Evolutionary conservation across 2,888 invertebrate species (phyloP), one percentile per base, ranked within the genome.

Genomic region (Drosophila nr. perissopoda): DNA sequence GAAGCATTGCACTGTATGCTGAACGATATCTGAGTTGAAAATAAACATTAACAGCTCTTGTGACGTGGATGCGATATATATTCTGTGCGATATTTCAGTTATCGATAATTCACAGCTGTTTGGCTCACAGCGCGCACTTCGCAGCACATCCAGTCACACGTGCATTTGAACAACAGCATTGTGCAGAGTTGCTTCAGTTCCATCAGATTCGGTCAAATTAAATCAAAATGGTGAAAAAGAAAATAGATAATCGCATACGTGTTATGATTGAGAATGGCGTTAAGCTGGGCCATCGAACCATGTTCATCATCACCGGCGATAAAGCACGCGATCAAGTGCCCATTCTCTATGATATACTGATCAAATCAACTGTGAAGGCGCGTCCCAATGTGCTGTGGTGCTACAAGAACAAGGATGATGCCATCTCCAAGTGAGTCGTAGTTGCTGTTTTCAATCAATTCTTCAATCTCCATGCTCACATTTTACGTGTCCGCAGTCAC

Each of bases 261-360:
- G 96, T 97, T 29, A 95, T 99, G 94, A 99, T 99, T 91, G 99
- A 99, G 94, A 99, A 99, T 96, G 99, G 99, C 34, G 97, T 99
- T 54, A 95, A 96, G 90, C 92, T 96, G 59, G 97, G 97, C 2
- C 99, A 99, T 91, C 95, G 99, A 64, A 97, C 98, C 4, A 95
- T 99, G 96, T 97, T 99, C 94, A 95, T 98, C 53, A 94, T 99
- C 59, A 97, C 99, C 42, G 99, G 99, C 3, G 98, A 99, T 92
- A 99, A 99, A 94, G 97, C 97, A 25, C 95, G 97, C 92, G 99
- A 99, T 94, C 99, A 99, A 94, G 97, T 99, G 18, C 98, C 99
- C 7, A 97, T 99, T 92, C 94, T 99, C 5, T 99, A 99, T 94
- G 99, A 99, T 91, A 99, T 99, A 96, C 94, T 99, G 52, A 96